Conservation (phyloP, 2,888 invertebrate genomes). For the Argyresthia albistria region DNA sequence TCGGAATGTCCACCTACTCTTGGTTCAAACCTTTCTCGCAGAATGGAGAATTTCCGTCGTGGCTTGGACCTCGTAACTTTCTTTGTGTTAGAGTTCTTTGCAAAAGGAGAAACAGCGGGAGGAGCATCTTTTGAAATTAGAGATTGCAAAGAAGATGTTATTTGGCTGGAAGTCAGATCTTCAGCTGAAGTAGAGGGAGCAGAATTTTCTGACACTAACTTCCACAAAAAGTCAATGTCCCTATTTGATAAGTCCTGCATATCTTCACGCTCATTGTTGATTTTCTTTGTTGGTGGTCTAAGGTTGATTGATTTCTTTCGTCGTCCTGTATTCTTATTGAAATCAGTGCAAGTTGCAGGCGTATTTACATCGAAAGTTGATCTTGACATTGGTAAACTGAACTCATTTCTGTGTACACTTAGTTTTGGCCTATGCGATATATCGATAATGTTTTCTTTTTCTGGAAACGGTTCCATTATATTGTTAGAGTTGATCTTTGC, state of each 20-base stretch:
- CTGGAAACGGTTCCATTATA: conserved; percentile 51
- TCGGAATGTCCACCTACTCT: conserved; percentile 51
- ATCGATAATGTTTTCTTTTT: conserved; percentile 49
- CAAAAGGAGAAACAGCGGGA: conserved; percentile 24
- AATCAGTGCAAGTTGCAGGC: conserved; percentile 20
- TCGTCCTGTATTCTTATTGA: conserved; percentile 33
- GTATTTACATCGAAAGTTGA: conserved; percentile 17
- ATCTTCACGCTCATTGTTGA: conserved; percentile 32
- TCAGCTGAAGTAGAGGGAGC: conserved; percentile 34
- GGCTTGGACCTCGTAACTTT: conserved; percentile 54
- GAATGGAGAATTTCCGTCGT: conserved; percentile 70
- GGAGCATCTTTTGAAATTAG: conserved; percentile 52
- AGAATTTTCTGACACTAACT: conserved; percentile 54
- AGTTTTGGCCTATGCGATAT: conserved; percentile 35
- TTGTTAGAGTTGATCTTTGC: conserved; percentile 55
- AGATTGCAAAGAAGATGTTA: conserved; percentile 56
- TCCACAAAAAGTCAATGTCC: conserved; percentile 58
- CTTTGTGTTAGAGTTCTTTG: conserved; percentile 49
- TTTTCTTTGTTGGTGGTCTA: conserved; percentile 32
- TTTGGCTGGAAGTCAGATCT: conserved; percentile 43
- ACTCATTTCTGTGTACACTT: conserved; percentile 31
- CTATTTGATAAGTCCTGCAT: conserved; percentile 49
- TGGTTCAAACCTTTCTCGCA: conserved; percentile 73
- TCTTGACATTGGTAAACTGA: conserved; percentile 21
- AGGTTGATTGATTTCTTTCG: conserved; percentile 32